These are phyloP conservation scores for Zygothrica quintamaculata DNA, from an alignment of 2,888 invertebrate genomes.

Conservation along the genomic window DNA sequence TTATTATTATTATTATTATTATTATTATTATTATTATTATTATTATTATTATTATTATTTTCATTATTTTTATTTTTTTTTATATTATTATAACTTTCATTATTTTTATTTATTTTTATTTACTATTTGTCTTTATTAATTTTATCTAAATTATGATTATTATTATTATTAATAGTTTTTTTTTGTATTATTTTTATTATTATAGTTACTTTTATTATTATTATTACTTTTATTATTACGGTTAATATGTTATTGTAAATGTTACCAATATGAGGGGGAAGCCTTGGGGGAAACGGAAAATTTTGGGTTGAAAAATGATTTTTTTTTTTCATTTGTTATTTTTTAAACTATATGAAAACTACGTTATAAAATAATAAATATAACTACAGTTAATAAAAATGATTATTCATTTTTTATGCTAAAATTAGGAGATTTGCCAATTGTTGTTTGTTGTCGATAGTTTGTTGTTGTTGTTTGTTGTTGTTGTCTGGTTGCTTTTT, in stretches of 20 bases:
- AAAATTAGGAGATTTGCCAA: constrained; percentile 21
- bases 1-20: neutral
- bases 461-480: constrained; percentile 4
- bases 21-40: neutral
- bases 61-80: constrained; percentile 4
- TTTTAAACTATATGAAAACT: constrained; percentile 11
- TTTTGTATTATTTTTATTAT: constrained; percentile 10
- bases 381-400: neutral
- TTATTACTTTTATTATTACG: neutral
- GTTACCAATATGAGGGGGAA: neutral
- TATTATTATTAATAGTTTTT: constrained; percentile 10
- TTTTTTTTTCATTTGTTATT: too few relatives aligned
- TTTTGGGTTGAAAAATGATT: too few relatives aligned
- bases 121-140: constrained; percentile 8
- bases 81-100: too few relatives aligned
- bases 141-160: too few relatives aligned
- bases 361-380: constrained; percentile 9
- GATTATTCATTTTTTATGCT: constrained; percentile 17
- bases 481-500: constrained; percentile 8
- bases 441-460: neutral
- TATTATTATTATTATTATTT: constrained; percentile 10
- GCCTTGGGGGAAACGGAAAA: too few relatives aligned
- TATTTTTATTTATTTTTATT: too few relatives aligned
- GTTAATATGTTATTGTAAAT: neutral
- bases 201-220: constrained; percentile 4